Evolutionary conservation across 2,113 vertebrate species (phyloP), one percentile per base, ranked within the genome.

Genomic region (Gymnogyps californianus): DNA sequence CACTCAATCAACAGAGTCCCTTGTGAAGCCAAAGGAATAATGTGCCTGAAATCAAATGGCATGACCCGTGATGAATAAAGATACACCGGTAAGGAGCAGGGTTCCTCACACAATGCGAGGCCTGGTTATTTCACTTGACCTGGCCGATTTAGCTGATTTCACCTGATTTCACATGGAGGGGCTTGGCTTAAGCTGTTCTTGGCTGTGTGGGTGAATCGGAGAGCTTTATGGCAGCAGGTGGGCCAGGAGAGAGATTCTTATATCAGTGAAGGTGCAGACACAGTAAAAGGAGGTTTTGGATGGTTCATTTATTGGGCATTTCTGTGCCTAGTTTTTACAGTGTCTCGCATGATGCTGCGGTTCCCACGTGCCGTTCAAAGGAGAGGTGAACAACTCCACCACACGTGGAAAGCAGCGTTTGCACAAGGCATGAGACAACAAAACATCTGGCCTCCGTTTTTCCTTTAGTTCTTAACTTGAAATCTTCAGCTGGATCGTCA

Each of bases 311-410:
- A 12, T 52, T 47, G 75, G 31, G 9, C 16, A 21, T 92, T 92
- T 87, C 72, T 1, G 0, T 74, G 67, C 36, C 34, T 83, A 4
- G 11, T 61, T 90, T 89, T 79, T 31, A 5, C 24, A 18, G 29
- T 34, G 34, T 51, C 81, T 84, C 4, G 1, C 0, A 0, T 46
- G 46, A 55, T 1, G 1, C 42, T 62, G 36, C 38, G 4, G 6
- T 22, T 89, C 61, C 70, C 47, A 31, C 28, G 40, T 57, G 40
- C 61, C 28, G 12, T 21, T 84, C 32, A 32, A 47, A 57, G 62
- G 40, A 58, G 77, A 78, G 12, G 22, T 44, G 80, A 89, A 47
- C n/a, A 57, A 16, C 58, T 44, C 59, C 40, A 40, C n/a, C 5
- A 2, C 52, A 16, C 2, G 1, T 1, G 11, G 32, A 71, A 78